Evolutionary conservation across 2,888 invertebrate genomes (phyloP), one percentile per base, ranked within the genome.

Genomic region (Schizaphis graminum): DNA sequence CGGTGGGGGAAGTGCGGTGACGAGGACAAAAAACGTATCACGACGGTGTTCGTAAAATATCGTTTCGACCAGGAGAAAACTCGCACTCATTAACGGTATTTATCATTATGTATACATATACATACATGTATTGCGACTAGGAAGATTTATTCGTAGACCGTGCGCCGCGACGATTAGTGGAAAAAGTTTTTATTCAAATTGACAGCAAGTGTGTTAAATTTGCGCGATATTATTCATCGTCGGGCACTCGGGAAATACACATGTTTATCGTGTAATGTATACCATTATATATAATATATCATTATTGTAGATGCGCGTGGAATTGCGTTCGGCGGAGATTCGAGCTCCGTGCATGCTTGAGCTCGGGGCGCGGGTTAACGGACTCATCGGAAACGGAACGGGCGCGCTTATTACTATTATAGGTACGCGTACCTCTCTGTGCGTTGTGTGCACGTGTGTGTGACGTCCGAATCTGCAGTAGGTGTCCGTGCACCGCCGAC

Each of bases 351-450:
- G 35, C 35, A 35, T 2, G 44, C 35, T 49, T n/a, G 49, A n/a
- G 67, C 61, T 90, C 61, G 89, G 44, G 61, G 90, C 47, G 67
- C 67, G 67, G 90, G 90, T 90, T 90, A 90, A 90, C 67, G 90
- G 90, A 90, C 90, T 90, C 67, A 3, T 77, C 35, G 77, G 77
- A 35, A 77, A 77, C 77, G 21, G 35, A 77, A 77, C 77, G 77
- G 8, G 77, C 35, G 77, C 35, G 77, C 77, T 77, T 67, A 67
- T 67, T 67, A 67, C n/a, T n/a, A 28, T n/a, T n/a, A n/a, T n/a
- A n/a, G n/a, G n/a, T n/a, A 67, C n/a, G n/a, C 28, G 67, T 13
- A n/a, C 11, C 28, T 28, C 0, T 35, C 35, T 35, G 77, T 35
- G 35, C 44, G 44, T 47, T 77, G 77, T 77, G 35, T 77, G 77